phyloP scores from a whole-genome alignment of 2,797 vertebrate species.

The Oreonectes daqikongensis region DNA sequence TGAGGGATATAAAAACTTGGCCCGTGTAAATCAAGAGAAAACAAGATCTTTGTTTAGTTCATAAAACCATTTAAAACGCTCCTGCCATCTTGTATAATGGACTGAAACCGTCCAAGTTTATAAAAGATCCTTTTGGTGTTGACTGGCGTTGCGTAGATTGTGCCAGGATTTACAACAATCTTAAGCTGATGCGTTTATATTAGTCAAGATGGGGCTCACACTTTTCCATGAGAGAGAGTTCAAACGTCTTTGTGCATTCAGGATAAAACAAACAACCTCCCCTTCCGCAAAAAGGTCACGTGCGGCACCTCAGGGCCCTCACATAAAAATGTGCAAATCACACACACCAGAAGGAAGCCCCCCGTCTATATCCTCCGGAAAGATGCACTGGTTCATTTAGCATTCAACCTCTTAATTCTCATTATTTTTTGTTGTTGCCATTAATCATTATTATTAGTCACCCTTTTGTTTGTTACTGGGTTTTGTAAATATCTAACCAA shows the following conservation, averaged over 20 bases:
- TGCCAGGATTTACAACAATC: neutral
- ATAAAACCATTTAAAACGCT: constrained; percentile 18
- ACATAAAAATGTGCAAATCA: constrained; percentile 23
- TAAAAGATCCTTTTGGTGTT: neutral
- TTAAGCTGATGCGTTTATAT: constrained; percentile 25
- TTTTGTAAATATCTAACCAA: too few species aligned
- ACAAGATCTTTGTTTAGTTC: constrained; percentile 20
- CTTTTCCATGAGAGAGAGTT: neutral
- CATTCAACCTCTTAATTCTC: constrained; percentile 2
- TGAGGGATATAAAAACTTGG: neutral
- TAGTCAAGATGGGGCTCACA: neutral
- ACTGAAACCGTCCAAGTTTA: neutral
- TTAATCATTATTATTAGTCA: too few species aligned
- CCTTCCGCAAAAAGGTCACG: constrained; percentile 29
- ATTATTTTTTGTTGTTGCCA: constrained; percentile 1
- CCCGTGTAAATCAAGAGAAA: constrained; percentile 20
- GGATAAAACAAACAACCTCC: constrained; percentile 40
- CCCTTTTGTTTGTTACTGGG: too few species aligned
- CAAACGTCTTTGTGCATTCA: constrained; percentile 24
- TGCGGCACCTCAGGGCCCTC: neutral
- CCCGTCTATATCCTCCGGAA: constrained; percentile 11
- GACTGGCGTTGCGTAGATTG: neutral
- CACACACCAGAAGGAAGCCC: constrained; percentile 29
- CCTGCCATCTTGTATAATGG: constrained; percentile 26
- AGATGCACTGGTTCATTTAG: constrained; percentile 35